phyloP scores from a whole-genome alignment of 2,113 vertebrate genomes.

The Ciconia maguari region DNA sequence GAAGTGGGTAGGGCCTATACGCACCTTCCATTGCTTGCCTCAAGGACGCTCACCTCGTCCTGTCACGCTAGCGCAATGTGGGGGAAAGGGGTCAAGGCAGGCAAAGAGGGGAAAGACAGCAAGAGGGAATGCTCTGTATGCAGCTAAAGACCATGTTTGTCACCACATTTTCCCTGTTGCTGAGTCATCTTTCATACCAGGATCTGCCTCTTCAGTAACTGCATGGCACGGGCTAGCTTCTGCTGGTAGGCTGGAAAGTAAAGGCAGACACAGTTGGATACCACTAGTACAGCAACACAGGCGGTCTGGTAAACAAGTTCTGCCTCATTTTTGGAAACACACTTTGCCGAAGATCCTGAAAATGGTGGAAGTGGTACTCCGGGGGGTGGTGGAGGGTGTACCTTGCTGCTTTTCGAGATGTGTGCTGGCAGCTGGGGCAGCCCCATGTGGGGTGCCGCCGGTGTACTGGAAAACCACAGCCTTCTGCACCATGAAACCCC shows the following conservation, averaged over 20 bases:
- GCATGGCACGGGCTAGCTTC: neutral
- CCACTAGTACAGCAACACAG: neutral
- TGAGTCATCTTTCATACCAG: neutral
- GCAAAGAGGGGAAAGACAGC: neutral
- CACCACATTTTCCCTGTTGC: neutral
- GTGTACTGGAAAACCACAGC: neutral
- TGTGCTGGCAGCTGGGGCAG: neutral
- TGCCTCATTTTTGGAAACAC: neutral
- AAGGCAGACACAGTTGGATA: neutral
- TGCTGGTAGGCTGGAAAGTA: neutral
- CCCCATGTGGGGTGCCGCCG: neutral
- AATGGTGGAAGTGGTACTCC: neutral
- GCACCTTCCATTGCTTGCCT: neutral
- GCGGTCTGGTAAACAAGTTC: neutral
- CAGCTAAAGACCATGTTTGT: neutral
- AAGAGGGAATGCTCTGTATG: neutral
- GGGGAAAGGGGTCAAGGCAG: neutral
- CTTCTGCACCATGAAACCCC: neutral
- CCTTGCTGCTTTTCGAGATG: neutral
- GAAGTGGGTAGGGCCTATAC: too few relatives aligned
- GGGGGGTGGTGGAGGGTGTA: neutral
- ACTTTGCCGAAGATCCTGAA: neutral
- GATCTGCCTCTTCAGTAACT: neutral
- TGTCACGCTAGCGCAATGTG: fast-evolving
- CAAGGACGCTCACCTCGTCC: neutral